A percentile compares a stretch with the other conserved stretches of the same genome.
Evolutionary conservation across 2,113 vertebrate species (phyloP).

Genomic region (Notiomystis cincta): DNA sequence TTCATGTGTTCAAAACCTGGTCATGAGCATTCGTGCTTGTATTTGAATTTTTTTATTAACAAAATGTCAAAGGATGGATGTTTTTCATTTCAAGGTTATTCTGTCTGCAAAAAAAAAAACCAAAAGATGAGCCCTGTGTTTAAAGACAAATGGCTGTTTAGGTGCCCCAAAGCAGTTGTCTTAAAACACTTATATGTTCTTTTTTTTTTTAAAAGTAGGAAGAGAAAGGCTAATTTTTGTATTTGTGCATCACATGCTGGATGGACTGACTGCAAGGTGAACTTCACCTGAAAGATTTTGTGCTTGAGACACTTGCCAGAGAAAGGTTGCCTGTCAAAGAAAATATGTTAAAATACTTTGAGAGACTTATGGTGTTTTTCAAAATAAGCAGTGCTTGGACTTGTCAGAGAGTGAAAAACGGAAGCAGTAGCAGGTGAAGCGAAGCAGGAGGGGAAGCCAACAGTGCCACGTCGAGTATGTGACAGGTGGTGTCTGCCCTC

Average conservation of each 20-base stretch:
- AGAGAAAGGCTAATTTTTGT: not conserved
- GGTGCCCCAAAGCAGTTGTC: not conserved
- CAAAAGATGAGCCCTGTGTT: not conserved
- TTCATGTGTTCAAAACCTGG: not conserved
- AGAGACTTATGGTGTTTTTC: not conserved
- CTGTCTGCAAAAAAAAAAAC: not conserved
- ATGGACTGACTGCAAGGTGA: not conserved
- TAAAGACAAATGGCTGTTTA: not conserved
- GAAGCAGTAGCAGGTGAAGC: not conserved
- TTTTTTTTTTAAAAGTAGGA: not conserved
- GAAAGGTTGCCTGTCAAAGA: not conserved
- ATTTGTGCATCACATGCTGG: not conserved
- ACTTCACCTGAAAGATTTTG: not conserved
- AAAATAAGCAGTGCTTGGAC: not conserved
- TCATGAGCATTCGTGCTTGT: not conserved
- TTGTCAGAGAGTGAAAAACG: not conserved
- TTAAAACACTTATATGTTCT: not conserved
- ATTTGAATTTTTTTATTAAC: constrained; percentile 8
- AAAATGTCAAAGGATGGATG: not conserved
- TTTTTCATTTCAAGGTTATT: constrained; percentile 14
- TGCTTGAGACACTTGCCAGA: not conserved
- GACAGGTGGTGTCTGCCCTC: not conserved
- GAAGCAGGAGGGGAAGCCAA: not conserved
- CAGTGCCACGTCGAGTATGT: not conserved
- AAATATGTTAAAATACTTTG: not conserved